Percentiles rank a stretch among this genome's conserved stretches.
Evolutionary conservation across 1,140 invertebrate species (phyloP).

Genomic region (Brachionus rubens): DNA sequence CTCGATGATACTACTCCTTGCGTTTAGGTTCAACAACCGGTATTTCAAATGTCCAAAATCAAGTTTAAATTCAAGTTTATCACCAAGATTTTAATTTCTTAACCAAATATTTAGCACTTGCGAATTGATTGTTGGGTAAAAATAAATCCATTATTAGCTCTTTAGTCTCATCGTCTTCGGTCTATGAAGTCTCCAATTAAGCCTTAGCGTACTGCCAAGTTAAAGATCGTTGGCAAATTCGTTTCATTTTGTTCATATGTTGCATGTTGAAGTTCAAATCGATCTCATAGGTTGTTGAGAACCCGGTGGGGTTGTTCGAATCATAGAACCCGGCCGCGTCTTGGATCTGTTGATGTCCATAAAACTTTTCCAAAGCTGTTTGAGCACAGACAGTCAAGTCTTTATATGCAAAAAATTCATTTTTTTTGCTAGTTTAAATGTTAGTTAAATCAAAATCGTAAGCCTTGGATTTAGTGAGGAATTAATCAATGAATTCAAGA

Average conservation of each 20-base stretch:
- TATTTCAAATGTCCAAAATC: conserved; percentile 44
- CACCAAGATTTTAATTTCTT: neutral
- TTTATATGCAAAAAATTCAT: conserved; percentile 28
- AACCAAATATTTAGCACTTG: conserved; percentile 26
- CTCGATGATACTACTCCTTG: conserved; percentile 22
- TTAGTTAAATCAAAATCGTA: neutral
- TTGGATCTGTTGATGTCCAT: conserved; percentile 29
- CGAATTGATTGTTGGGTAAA: conserved; percentile 25
- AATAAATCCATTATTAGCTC: conserved; percentile 35
- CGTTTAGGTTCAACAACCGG: conserved; percentile 20
- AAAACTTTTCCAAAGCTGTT: conserved; percentile 35
- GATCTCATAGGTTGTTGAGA: neutral
- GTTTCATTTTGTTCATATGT: conserved; percentile 33
- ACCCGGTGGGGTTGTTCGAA: neutral
- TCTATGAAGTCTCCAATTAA: neutral
- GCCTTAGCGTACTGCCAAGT: conserved; percentile 40
- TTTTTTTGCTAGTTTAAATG: neutral
- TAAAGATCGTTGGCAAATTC: conserved; percentile 34
- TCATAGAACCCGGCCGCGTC: conserved; percentile 19
- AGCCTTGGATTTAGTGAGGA: conserved; percentile 47
- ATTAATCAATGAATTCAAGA: conserved; percentile 52
- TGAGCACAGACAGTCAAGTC: conserved; percentile 33
- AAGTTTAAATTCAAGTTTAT: conserved; percentile 24
- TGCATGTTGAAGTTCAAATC: neutral
- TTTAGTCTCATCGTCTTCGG: neutral